Evolutionary conservation across 2,888 invertebrate genomes (phyloP).

Genomic region (Hydrotaea diabolus): DNA sequence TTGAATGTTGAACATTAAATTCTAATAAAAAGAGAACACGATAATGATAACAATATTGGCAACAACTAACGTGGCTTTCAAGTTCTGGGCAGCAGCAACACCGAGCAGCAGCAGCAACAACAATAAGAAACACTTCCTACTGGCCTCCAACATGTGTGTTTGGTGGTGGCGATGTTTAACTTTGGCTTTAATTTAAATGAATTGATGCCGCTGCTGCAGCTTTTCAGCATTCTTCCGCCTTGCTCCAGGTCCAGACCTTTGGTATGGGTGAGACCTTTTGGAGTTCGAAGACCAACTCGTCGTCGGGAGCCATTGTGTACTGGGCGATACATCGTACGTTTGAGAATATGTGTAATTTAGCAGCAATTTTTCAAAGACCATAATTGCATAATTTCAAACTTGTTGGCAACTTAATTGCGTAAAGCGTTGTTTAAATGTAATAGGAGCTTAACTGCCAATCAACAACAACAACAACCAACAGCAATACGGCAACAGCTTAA

Average conservation of each 20-base stretch:
- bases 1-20: slow-evolving; percentile 51
- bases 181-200: slow-evolving; percentile 59
- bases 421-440: slow-evolving; percentile 69
- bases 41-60: slow-evolving; percentile 36
- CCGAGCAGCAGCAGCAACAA: background rate
- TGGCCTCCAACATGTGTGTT: background rate
- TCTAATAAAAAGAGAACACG: slow-evolving; percentile 47
- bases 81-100: slow-evolving; percentile 44
- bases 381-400: slow-evolving; percentile 80
- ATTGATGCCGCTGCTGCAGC: slow-evolving; percentile 29
- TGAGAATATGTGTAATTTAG: slow-evolving; percentile 73
- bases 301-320: background rate
- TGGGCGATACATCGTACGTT: background rate
- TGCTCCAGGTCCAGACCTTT: too few species aligned
- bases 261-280: too few species aligned
- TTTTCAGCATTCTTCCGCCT: background rate
- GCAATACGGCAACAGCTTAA: background rate
- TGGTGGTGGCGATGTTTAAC: slow-evolving; percentile 35
- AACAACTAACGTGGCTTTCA: slow-evolving; percentile 36
- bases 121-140: slow-evolving; percentile 41
- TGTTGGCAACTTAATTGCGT: slow-evolving; percentile 80
- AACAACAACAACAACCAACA: slow-evolving; percentile 57
- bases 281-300: slow-evolving; percentile 16
- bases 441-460: slow-evolving; percentile 71
- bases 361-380: slow-evolving; percentile 78